These are phyloP conservation scores for Rachycentron canadum DNA, from an alignment of 2,797 vertebrate genomes.

Conservation along the genomic window DNA sequence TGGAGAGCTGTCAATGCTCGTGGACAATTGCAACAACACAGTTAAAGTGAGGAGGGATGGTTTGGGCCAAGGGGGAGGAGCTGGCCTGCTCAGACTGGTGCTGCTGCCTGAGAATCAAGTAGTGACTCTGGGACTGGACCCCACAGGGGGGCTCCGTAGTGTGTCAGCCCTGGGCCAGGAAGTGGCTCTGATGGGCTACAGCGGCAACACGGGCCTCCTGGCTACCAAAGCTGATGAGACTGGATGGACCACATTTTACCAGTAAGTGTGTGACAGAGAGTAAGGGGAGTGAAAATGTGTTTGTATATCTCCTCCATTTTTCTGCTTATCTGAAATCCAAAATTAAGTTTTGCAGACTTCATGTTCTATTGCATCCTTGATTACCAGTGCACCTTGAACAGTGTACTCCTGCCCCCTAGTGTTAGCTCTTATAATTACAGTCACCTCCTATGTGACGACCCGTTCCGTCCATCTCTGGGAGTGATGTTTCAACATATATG, in stretches of 20 bases:
- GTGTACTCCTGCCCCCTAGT: conserved; percentile 72
- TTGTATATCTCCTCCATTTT: conserved; percentile 11
- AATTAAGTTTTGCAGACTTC: conserved; percentile 35
- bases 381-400: not conserved
- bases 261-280: conserved; percentile 87
- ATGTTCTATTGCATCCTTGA: not conserved
- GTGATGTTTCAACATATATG: not conserved
- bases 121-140: conserved; percentile 93
- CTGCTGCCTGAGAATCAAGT: conserved; percentile 97
- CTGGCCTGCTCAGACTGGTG: conserved; percentile 91
- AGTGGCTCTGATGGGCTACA: conserved; percentile 96
- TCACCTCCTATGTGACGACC: not conserved
- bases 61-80: conserved; percentile 84
- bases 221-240: conserved; percentile 98
- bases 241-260: conserved; percentile 99
- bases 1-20: conserved; percentile 89
- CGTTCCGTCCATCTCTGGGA: not conserved
- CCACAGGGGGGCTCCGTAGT: conserved; percentile 92
- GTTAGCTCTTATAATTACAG: conserved; percentile 58
- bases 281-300: conserved; percentile 19
- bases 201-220: conserved; percentile 93
- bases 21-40: conserved; percentile 96
- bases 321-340: conserved; percentile 30
- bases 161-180: conserved; percentile 94
- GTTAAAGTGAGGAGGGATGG: conserved; percentile 93